Conservation (phyloP, 2,797 vertebrate genomes). For the Aldrovandia affinis region DNA sequence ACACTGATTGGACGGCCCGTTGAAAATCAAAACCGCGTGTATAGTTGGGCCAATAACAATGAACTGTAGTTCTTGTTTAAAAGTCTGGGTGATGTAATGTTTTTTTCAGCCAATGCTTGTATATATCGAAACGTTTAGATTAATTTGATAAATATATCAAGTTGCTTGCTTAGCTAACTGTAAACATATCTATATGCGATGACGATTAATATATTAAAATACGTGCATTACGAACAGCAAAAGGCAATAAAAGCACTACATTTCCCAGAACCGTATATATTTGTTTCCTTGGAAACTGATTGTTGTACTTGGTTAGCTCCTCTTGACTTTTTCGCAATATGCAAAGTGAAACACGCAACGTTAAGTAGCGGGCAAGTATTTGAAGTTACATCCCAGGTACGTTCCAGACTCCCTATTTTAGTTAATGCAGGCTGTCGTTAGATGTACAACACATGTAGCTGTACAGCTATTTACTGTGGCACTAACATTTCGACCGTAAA, state of each 20-base stretch:
- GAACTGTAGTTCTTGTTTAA: slow-evolving; percentile 2
- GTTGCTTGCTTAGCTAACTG: not conserved
- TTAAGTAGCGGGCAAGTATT: not conserved
- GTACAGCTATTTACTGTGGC: too few species aligned
- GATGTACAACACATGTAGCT: too few species aligned
- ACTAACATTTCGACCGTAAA: too few species aligned
- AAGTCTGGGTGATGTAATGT: not conserved
- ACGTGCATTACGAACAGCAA: not conserved
- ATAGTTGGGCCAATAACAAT: not conserved
- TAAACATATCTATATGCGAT: not conserved
- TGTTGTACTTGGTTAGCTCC: slow-evolving; percentile 2
- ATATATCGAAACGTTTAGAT: not conserved
- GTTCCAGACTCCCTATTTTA: not conserved
- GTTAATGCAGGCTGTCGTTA: not conserved
- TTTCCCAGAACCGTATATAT: slow-evolving; percentile 25
- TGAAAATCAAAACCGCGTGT: not conserved
- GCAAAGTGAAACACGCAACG: not conserved
- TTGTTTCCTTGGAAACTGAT: slow-evolving; percentile 24
- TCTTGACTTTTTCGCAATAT: not conserved
- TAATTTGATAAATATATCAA: too few species aligned
- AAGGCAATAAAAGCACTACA: not conserved
- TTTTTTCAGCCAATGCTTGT: not conserved
- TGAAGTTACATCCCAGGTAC: not conserved
- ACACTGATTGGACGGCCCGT: slow-evolving; percentile 18
- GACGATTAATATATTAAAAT: not conserved